Evolutionary conservation across 2,797 vertebrate genomes (phyloP).

Genomic region (Myotis planiceps): DNA sequence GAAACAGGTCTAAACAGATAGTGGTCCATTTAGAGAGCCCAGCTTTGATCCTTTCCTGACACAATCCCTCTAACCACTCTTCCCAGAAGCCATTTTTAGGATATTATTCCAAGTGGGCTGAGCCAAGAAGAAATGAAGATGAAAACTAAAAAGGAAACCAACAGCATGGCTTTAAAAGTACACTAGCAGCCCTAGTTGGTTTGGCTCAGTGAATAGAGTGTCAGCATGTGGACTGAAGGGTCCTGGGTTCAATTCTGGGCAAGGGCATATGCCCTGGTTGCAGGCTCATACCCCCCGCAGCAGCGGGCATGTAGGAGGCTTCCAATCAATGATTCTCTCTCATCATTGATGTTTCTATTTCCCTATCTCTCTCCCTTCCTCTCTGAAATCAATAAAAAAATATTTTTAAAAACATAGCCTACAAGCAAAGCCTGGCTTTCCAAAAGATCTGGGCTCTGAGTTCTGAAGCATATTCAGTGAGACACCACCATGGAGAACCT

Average conservation of each 20-base stretch:
- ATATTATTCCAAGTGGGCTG: conserved; percentile 29
- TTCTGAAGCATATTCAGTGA: neutral
- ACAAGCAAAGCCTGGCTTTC: conserved; percentile 16
- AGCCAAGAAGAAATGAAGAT: conserved; percentile 61
- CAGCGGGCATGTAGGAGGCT: too few relatives aligned
- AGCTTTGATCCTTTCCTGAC: conserved; percentile 48
- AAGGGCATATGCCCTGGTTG: too few relatives aligned
- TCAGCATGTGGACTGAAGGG: too few relatives aligned
- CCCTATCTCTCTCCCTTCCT: too few relatives aligned
- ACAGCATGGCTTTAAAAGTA: conserved; percentile 47
- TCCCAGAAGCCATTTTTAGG: conserved; percentile 37
- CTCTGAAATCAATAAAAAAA: too few relatives aligned
- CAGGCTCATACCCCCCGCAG: too few relatives aligned
- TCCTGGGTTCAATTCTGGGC: too few relatives aligned
- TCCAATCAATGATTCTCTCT: too few relatives aligned
- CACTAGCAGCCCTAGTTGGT: neutral
- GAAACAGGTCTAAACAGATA: conserved; percentile 39
- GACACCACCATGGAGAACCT: neutral
- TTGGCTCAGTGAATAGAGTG: too few relatives aligned
- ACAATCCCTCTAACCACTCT: conserved; percentile 25
- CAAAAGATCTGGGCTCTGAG: neutral
- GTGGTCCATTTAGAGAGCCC: neutral
- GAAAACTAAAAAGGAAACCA: conserved; percentile 53
- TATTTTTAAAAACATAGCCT: too few relatives aligned
- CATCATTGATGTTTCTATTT: too few relatives aligned